Evolutionary conservation across 2,888 invertebrate species (phyloP).

Genomic region (Oxyscelio sp.): DNA sequence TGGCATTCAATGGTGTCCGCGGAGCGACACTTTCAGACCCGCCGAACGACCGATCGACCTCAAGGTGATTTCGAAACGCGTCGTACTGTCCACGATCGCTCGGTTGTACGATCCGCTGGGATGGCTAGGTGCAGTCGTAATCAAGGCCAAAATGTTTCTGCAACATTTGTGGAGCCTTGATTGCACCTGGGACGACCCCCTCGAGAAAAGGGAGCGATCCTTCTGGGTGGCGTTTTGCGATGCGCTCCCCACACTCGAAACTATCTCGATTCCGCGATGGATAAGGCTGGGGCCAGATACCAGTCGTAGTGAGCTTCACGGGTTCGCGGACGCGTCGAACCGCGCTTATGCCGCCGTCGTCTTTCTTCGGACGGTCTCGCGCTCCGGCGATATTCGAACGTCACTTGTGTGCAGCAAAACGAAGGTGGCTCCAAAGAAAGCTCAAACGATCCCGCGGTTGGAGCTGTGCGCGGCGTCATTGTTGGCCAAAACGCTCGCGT

Average conservation of each 20-base stretch:
- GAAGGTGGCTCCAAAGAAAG: slow-evolving; percentile 54
- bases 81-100: background rate
- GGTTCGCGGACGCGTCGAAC: slow-evolving; percentile 54
- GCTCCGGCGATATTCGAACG: background rate
- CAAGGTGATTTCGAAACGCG: background rate
- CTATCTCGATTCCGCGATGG: background rate
- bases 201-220: too few relatives aligned
- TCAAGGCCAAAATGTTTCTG: slow-evolving; percentile 29
- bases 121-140: slow-evolving; percentile 23
- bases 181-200: slow-evolving; percentile 42
- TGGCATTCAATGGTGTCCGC: slow-evolving; percentile 12
- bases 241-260: background rate
- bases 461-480: slow-evolving; percentile 25
- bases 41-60: background rate
- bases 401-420: slow-evolving; percentile 36
- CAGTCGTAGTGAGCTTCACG: slow-evolving; percentile 27
- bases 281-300: background rate
- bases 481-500: background rate
- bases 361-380: background rate
- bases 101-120: slow-evolving; percentile 41
- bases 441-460: slow-evolving; percentile 37
- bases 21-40: background rate
- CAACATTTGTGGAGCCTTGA: slow-evolving; percentile 14
- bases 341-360: slow-evolving; percentile 45
- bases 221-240: too few relatives aligned